Base-by-base conservation (phyloP, 2,797 vertebrate genomes). In the Rhabdomys pumilio region DNA sequence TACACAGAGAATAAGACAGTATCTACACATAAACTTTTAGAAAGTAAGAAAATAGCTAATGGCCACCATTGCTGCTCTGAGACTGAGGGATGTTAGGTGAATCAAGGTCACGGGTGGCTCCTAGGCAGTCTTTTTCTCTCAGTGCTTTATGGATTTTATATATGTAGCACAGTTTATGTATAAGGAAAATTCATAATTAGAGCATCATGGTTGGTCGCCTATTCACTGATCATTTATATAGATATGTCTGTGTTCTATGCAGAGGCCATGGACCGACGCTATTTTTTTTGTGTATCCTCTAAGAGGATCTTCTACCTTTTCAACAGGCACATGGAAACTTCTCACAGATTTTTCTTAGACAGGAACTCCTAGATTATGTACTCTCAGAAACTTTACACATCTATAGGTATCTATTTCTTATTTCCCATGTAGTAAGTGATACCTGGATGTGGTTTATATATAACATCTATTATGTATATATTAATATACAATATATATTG, bases 181-280 rank as follows among this genome's bases (percentile, higher is more conserved):
- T 90, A 73, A 91, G 69, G 69, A 13, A 5, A 93, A 59, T 93
- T 44, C 47, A 22, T 83, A 17, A 91, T 94, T 65, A 83, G 34
- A 69, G 24, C 0, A n/a, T 57, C n/a, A 4, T 31, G 6, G 10
- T 85, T 87, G 20, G 22, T 26, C 15, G 4, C 5, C 3, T 85
- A 8, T 65, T 73, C 34, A 1, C 13, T 47, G 53, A 86, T 84
- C 14, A 41, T 44, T n/a, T 26, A 9, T 20, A 1, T 24, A n/a
- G 41, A 75, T 53, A 34, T 80, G 69, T 53, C 20, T 76, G 0
- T 44, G 50, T 75, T 47, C 24, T 80, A 81, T 44, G 26, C 5
- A 61, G 3, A 19, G 24, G 2, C 19, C 7, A 5, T 13, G 29
- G 24, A 38, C 91, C 6, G 12, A 20, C 19, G 0, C 34, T 29